Conservation (phyloP, 2,888 invertebrate genomes). For the Drosophila merina region DNA sequence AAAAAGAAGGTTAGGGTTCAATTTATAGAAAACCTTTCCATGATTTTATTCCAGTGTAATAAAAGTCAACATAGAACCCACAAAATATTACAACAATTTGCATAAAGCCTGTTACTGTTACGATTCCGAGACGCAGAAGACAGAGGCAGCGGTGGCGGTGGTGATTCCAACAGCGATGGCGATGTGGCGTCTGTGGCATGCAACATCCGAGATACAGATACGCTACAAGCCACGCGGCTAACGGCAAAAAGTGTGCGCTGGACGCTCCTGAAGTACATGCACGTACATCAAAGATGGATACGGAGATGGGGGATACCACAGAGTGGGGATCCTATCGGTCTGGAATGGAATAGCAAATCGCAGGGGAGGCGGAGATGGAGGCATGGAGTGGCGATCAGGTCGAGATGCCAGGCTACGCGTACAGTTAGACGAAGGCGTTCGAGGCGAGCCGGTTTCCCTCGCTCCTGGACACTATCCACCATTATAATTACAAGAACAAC, state of each 20-base stretch:
- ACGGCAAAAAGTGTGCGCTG: conserved; percentile 68
- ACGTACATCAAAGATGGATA: conserved; percentile 48
- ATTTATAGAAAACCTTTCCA: not conserved
- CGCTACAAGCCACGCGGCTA: conserved; percentile 63
- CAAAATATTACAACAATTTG: conserved; percentile 77
- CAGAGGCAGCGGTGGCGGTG: conserved; percentile 19
- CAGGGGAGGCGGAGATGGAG: not conserved
- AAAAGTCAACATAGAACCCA: conserved; percentile 39
- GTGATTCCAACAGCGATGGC: conserved; percentile 45
- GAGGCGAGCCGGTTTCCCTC: conserved; percentile 47
- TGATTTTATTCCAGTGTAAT: conserved; percentile 12
- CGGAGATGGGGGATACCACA: conserved; percentile 19
- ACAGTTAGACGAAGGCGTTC: conserved; percentile 61
- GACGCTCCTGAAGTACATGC: conserved; percentile 40
- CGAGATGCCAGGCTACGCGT: conserved; percentile 48
- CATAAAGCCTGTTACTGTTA: conserved; percentile 76
- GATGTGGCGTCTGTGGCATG: conserved; percentile 53
- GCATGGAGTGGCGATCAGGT: conserved; percentile 22
- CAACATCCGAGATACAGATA: conserved; percentile 71
- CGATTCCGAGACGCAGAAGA: conserved; percentile 56
- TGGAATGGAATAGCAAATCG: conserved; percentile 2
- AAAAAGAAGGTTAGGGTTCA: no score
- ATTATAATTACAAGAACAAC: conserved; percentile 68
- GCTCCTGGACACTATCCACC: conserved; percentile 34
- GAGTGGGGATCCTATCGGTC: conserved; percentile 1